Conservation (phyloP, 1,140 invertebrate species). For the Papilio machaon region DNA sequence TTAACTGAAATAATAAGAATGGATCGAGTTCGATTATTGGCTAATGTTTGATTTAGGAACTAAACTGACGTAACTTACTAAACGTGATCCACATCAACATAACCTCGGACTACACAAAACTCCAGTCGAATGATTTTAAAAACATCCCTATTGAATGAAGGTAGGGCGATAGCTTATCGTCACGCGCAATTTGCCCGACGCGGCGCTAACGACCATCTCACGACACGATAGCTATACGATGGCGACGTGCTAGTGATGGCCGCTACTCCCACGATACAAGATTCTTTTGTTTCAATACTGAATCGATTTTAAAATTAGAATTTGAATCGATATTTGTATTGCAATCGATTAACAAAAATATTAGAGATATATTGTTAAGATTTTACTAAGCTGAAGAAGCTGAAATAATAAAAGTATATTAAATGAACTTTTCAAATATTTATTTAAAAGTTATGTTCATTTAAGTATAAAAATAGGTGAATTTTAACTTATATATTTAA, state of each 20-base stretch:
- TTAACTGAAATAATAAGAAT: no score
- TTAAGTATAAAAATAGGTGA: no score
- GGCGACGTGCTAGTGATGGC: not conserved
- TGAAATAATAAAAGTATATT: no score
- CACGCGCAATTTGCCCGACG: slow-evolving; percentile 65
- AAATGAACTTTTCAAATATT: no score
- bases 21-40: no score
- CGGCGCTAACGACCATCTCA: slow-evolving; percentile 57
- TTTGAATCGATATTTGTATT: not conserved
- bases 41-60: no score
- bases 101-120: slow-evolving; percentile 44
- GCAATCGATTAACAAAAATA: not conserved
- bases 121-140: slow-evolving; percentile 67
- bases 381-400: no score
- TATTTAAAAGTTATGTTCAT: no score
- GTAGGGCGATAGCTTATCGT: slow-evolving; percentile 61
- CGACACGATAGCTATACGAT: not conserved
- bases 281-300: not conserved
- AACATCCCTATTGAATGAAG: slow-evolving; percentile 60
- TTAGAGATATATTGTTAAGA: no score
- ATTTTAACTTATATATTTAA: no score
- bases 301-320: not conserved
- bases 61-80: not conserved
- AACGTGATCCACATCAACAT: slow-evolving; percentile 12
- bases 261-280: not conserved